phyloP scores from a whole-genome alignment of 2,797 vertebrate genomes.

The Neopelma chrysocephalum region DNA sequence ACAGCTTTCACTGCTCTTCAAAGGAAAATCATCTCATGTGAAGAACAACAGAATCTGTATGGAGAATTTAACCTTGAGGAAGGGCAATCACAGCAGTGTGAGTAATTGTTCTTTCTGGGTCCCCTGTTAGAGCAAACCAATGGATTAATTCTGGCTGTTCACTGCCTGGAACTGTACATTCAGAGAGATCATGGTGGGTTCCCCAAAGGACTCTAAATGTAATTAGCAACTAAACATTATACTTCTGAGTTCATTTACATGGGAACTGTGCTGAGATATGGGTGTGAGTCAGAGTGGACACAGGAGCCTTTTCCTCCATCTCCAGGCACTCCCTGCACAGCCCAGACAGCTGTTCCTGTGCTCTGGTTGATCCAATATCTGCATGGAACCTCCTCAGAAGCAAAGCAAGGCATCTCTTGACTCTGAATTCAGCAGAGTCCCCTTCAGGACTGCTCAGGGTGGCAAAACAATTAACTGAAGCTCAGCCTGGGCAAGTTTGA shows the following conservation, averaged over 20 bases:
- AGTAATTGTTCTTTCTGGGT: slow-evolving; percentile 44
- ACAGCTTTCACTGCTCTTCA: background rate
- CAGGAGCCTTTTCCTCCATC: background rate
- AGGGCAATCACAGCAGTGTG: background rate
- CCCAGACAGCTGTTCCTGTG: background rate
- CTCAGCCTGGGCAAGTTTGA: background rate
- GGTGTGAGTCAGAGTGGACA: slow-evolving; percentile 4
- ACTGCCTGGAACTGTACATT: slow-evolving; percentile 22
- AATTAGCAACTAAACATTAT: slow-evolving; percentile 48
- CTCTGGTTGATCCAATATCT: background rate
- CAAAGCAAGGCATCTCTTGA: background rate
- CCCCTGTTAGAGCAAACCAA: slow-evolving; percentile 19
- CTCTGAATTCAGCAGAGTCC: background rate
- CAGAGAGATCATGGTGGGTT: slow-evolving; percentile 13
- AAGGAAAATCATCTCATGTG: background rate
- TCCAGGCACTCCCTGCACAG: background rate
- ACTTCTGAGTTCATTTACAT: slow-evolving; percentile 5
- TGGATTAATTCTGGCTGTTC: slow-evolving; percentile 42
- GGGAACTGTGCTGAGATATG: background rate
- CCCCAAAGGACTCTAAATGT: slow-evolving; percentile 40
- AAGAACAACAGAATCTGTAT: slow-evolving; percentile 20
- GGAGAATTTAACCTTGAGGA: slow-evolving; percentile 50
- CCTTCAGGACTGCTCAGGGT: background rate
- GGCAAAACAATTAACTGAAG: slow-evolving; percentile 8
- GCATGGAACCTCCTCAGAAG: background rate